phyloP scores from a whole-genome alignment of 2,797 vertebrate species.

The Myotis vivesi region DNA sequence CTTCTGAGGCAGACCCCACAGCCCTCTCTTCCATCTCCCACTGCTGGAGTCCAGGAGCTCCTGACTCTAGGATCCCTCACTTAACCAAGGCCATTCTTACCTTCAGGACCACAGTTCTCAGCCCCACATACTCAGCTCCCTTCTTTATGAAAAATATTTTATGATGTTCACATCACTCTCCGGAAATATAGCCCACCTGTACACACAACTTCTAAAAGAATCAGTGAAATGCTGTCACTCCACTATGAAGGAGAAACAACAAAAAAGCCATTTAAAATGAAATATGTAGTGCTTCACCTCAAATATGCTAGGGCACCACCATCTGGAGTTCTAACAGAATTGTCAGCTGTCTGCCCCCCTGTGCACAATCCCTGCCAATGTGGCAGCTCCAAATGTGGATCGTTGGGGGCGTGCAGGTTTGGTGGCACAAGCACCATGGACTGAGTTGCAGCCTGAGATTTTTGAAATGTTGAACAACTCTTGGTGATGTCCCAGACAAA shows the following conservation, averaged over 20 bases:
- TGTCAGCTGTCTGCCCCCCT: neutral
- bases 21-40: neutral
- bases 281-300: neutral
- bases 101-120: neutral
- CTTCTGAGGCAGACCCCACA: neutral
- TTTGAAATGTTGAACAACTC: neutral
- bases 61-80: neutral
- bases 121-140: neutral
- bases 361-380: fast-evolving
- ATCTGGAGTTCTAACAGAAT: neutral
- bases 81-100: neutral
- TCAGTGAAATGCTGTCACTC: neutral
- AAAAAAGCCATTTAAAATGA: neutral
- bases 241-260: neutral
- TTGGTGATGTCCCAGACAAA: neutral
- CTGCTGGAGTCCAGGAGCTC: neutral
- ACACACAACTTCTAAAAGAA: neutral
- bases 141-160: neutral
- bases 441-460: neutral
- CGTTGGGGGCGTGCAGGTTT: fast-evolving
- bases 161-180: neutral
- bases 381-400: no score
- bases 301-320: neutral
- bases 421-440: neutral
- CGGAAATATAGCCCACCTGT: neutral